These are phyloP conservation scores for Cynodonichthys magdalenae DNA, from an alignment of 2,797 vertebrate species.

Conservation along the genomic window DNA sequence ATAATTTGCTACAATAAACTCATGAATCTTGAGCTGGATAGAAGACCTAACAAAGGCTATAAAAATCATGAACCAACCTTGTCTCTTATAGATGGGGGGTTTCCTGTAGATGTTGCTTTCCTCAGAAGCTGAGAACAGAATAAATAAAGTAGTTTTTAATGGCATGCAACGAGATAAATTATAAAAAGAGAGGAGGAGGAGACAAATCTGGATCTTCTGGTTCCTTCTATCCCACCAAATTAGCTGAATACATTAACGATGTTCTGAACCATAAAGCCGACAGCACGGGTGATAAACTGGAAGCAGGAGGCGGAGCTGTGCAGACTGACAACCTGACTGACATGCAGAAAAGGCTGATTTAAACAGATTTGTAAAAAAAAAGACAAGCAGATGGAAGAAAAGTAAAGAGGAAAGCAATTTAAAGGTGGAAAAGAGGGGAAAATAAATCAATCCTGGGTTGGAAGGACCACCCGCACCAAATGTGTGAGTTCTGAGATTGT, in stretches of 20 bases:
- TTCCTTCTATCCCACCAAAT: constrained; percentile 36
- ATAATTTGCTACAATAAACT: neutral
- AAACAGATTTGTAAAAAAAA: constrained; percentile 38
- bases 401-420: constrained; percentile 38
- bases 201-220: constrained; percentile 14
- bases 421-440: constrained; percentile 14
- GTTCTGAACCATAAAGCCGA: constrained; percentile 28
- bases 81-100: constrained; percentile 94
- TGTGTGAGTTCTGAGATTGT: constrained; percentile 34
- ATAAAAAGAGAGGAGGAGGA: constrained; percentile 4
- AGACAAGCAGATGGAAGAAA: constrained; percentile 50
- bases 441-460: neutral
- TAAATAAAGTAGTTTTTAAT: constrained; percentile 22
- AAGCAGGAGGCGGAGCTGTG: constrained; percentile 23
- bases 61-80: constrained; percentile 81
- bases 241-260: constrained; percentile 42
- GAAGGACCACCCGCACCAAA: too few species aligned
- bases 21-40: neutral
- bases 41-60: constrained; percentile 6
- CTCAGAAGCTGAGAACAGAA: constrained; percentile 81
- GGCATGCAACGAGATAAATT: neutral
- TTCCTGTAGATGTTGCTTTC: constrained; percentile 96
- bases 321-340: constrained; percentile 55
- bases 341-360: constrained; percentile 49
- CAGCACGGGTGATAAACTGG: constrained; percentile 53